Base-by-base conservation (phyloP, 2,113 vertebrate genomes). In the Coracopsis vasa region DNA sequence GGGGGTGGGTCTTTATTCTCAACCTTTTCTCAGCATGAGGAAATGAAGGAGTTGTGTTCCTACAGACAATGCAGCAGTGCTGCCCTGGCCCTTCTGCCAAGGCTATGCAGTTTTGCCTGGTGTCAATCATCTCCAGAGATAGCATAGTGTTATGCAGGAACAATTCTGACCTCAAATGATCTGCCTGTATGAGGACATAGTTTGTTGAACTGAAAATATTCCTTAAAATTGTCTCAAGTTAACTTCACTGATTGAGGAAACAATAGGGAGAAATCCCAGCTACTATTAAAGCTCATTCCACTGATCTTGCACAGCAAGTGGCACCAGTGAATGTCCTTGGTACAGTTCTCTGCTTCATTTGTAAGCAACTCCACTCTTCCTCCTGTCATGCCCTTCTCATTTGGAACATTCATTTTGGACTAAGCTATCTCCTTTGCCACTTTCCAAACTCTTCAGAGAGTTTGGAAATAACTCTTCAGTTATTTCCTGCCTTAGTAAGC, bases 61-160 rank as follows among this genome's bases (percentile, higher is more conserved):
- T 69, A 5, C 24, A 60, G 90, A 88, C 27, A 75, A 47, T 6
- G 27, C 72, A 37, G 65, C 72, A 81, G 50, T 5, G 29, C 60
- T 94, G 91, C 86, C 92, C 83, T 78, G 64, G 65, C 67, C 62
- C 39, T 66, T 70, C 47, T 92, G 88, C 94, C 92, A 83, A 86
- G 84, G 71, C 80, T 64, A 2, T 54, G 80, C 82, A 66, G 67
- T 31, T 80, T 47, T 39, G 45, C 47, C 21, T 3, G 1, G 56
- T 86, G 86, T 81, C 92, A 94, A 0, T 93, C 86, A 92, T 6
- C 67, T 53, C 8, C 82, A 88, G 91, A 77, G 80, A 53, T 37
- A 95, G 86, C 61, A 48, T 39, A 1, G 27, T 11, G 47, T 35
- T 58, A 65, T 66, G 31, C 29, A 9, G 89, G 69, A 75, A 80